A percentile compares a stretch with the other conserved stretches of the same genome.
These are phyloP conservation scores for Protobothrops mucrosquamatus DNA, from an alignment of 2,113 vertebrate species.

Conservation along the genomic window DNA sequence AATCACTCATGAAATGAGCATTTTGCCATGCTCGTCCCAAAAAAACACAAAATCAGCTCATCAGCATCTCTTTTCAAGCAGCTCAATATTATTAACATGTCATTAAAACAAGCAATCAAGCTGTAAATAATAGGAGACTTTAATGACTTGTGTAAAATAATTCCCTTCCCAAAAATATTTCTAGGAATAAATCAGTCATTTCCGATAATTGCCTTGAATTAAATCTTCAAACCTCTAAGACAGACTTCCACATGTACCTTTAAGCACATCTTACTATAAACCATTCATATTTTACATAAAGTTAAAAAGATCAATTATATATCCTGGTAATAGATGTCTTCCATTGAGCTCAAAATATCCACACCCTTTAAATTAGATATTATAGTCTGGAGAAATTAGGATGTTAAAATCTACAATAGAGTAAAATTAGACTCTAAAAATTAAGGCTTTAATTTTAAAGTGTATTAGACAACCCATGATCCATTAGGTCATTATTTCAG, in stretches of 20 bases:
- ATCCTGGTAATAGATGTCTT: conserved; percentile 10
- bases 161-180: conserved; percentile 5
- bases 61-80: conserved; percentile 54
- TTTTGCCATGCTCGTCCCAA: conserved; percentile 48
- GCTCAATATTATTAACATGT: conserved; percentile 53
- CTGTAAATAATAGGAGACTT: conserved; percentile 40
- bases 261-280: neutral
- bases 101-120: conserved; percentile 49
- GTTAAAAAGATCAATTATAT: conserved; percentile 9
- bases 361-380: neutral
- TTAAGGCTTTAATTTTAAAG: neutral
- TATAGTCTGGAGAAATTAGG: neutral
- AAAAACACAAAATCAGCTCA: conserved; percentile 57
- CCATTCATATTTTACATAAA: conserved; percentile 17
- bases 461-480: neutral
- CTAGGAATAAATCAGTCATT: neutral
- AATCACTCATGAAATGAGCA: conserved; percentile 40
- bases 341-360: conserved; percentile 14
- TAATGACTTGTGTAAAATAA: neutral
- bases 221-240: neutral
- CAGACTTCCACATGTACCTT: neutral
- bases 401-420: conserved; percentile 10
- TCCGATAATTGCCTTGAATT: neutral
- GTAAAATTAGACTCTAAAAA: neutral
- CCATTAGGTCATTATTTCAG: neutral